A percentile compares a stretch with the other conserved stretches of the same genome.
These are phyloP conservation scores for Carettochelys insculpta DNA, from an alignment of 2,113 vertebrate species.

Conservation along the genomic window DNA sequence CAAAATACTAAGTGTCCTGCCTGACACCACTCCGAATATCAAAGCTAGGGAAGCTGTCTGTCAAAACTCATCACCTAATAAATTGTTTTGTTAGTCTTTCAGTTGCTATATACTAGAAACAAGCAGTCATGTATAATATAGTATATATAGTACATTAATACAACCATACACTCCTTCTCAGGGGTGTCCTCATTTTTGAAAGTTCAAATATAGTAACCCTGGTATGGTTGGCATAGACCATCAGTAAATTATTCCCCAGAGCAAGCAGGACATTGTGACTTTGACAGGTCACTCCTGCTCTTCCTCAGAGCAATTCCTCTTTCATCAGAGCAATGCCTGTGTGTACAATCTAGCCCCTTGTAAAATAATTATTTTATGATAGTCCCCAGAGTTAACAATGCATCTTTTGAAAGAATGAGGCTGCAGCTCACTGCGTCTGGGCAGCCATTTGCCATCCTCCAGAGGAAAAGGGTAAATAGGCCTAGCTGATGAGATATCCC, in stretches of 20 bases:
- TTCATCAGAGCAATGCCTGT: not conserved
- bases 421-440: not conserved
- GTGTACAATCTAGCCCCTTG: not conserved
- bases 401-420: rapidly evolving
- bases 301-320: no score
- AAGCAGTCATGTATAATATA: no score
- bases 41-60: no score
- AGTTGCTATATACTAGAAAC: no score
- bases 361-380: not conserved
- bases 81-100: no score
- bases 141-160: no score
- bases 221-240: not conserved
- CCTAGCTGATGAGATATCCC: not conserved
- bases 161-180: no score
- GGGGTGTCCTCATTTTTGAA: no score
- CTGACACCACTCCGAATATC: no score
- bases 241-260: not conserved
- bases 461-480: not conserved
- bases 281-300: not conserved
- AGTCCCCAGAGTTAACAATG: not conserved
- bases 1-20: no score
- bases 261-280: not conserved
- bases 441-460: not conserved
- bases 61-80: no score
- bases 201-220: no score